A percentile compares a stretch with the other conserved stretches of the same genome.
Evolutionary conservation across 2,797 vertebrate species (phyloP).

Genomic region (Miichthys miiuy): DNA sequence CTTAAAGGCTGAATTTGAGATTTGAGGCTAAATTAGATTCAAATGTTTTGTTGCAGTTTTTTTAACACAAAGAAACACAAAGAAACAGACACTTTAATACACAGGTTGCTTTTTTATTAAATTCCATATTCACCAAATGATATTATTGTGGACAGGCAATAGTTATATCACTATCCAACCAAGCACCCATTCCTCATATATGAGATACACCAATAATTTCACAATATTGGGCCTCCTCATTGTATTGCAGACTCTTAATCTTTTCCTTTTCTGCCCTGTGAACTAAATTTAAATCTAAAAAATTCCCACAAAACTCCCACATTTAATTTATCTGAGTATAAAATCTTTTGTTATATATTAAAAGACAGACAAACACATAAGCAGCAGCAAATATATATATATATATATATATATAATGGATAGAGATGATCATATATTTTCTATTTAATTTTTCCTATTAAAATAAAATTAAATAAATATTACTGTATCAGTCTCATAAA

Average conservation of each 20-base stretch:
- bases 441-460: constrained; percentile 26
- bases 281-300: constrained; percentile 11
- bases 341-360: constrained; percentile 27
- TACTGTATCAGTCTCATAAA: constrained; percentile 43
- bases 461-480: constrained; percentile 61
- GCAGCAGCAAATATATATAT: constrained; percentile 58
- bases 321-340: constrained; percentile 26
- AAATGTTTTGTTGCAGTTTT: neutral
- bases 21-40: neutral
- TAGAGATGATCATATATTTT: constrained; percentile 48
- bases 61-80: constrained; percentile 29
- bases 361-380: constrained; percentile 30
- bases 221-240: constrained; percentile 3
- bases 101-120: constrained; percentile 60
- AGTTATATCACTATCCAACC: neutral
- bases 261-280: constrained; percentile 10
- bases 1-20: neutral
- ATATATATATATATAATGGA: constrained; percentile 19
- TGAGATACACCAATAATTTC: constrained; percentile 44
- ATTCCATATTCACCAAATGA: constrained; percentile 25
- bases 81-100: constrained; percentile 36
- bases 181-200: constrained; percentile 18
- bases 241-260: neutral
- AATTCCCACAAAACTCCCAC: neutral
- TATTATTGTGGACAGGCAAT: constrained; percentile 24